Base-by-base conservation (phyloP, 2,113 vertebrate species). In the Zosterops pallidus region DNA sequence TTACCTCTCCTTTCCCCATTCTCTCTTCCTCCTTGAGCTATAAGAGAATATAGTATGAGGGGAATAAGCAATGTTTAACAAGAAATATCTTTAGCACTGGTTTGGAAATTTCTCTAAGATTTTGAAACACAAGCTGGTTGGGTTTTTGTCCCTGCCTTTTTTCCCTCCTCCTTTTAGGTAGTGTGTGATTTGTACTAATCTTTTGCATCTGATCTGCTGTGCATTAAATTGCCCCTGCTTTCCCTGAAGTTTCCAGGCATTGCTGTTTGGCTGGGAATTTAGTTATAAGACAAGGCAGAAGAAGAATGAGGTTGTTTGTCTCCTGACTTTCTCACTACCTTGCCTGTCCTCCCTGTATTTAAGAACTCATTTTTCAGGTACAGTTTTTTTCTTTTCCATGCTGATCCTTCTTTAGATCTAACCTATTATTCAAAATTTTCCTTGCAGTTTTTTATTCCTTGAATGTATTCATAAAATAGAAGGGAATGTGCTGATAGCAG, bases 361-460 rank as follows among this genome's bases (percentile, higher is more conserved):
- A 83, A 83, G 9, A 94, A 55, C 26, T 56, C 22, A 53, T 96
- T 94, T 94, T 89, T 80, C 50, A 83, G 9, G 6, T n/a, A 15
- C 8, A 71, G 12, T 2, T 20, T 69, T 77, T 77, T 71, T 39
- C 37, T 39, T 39, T 69, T 35, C 41, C 19, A 23, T 1, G 0
- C 72, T 16, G 21, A 69, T 23, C 15, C 25, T 57, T 89, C 41
- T 56, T 65, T 50, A 42, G 49, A 68, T 94, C 69, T 79, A 77
- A 86, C 81, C 83, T 90, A 64, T 39, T 67, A 41, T 95, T 90
- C 68, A 62, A 56, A 95, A 83, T 37, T 70, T 23, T 68, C 39
- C 13, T 55, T 65, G 18, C 44, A 9, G 1, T 74, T 53, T 67
- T 81, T 89, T 47, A 63, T 91, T 86, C 56, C 71, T 39, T 79